Evolutionary conservation across 2,888 invertebrate species (phyloP).

Genomic region (Koerneria pararmatus): DNA sequence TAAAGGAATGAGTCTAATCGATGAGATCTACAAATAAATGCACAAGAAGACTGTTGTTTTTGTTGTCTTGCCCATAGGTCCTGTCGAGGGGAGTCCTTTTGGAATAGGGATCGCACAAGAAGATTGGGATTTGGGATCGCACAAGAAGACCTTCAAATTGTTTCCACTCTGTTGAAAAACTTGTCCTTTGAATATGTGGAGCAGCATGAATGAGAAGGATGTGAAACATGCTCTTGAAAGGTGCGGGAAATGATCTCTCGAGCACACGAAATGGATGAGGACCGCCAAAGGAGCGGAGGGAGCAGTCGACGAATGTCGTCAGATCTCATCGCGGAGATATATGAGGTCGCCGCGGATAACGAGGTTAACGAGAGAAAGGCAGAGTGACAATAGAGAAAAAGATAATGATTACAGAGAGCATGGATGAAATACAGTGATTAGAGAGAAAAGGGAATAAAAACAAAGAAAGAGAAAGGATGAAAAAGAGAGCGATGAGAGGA

Average conservation of each 20-base stretch:
- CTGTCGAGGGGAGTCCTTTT: no score
- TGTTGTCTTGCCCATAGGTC: no score
- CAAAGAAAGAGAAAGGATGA: conserved; percentile 18
- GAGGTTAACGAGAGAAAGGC: background rate
- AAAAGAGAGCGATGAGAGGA: conserved; percentile 18
- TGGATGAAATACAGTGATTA: conserved; percentile 11
- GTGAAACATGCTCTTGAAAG: no score
- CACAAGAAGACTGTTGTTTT: no score
- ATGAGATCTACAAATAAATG: no score
- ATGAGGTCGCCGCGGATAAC: conserved; percentile 18
- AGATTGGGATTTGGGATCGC: no score
- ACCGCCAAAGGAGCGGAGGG: conserved; percentile 24
- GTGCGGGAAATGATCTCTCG: conserved; percentile 23
- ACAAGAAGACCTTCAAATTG: no score
- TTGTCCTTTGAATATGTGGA: no score
- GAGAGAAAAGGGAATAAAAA: conserved; percentile 19
- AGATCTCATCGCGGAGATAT: conserved; percentile 21
- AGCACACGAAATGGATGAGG: conserved; percentile 27
- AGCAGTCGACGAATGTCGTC: conserved; percentile 21
- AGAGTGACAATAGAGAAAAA: background rate
- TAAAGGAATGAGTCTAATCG: no score
- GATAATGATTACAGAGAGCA: background rate
- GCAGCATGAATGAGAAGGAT: no score
- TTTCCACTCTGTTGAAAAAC: no score
- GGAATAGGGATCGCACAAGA: no score